These are phyloP conservation scores for Ostrea denselamellosa DNA, from an alignment of 1,140 invertebrate genomes.

Conservation along the genomic window DNA sequence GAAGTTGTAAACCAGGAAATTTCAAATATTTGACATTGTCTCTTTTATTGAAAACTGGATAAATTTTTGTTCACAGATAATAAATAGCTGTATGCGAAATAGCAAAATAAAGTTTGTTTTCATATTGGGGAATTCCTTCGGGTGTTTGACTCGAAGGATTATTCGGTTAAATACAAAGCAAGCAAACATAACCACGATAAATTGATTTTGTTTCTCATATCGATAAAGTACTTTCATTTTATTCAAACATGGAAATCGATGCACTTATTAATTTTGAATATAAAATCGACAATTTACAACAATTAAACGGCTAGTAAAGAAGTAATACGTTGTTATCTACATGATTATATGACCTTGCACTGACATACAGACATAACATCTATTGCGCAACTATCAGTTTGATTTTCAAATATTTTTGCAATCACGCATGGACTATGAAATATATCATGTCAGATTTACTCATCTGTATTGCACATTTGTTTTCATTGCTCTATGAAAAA, in stretches of 20 bases:
- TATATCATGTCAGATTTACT: not conserved
- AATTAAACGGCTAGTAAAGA: not conserved
- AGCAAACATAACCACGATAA: not conserved
- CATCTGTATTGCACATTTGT: not conserved
- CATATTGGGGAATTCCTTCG: not conserved
- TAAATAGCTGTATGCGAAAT: not conserved
- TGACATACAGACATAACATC: not conserved
- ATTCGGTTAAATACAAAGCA: not conserved
- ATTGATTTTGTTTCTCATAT: slow-evolving; percentile 5
- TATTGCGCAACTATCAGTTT: not conserved
- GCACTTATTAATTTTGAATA: not conserved
- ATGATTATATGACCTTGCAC: not conserved
- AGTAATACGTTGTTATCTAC: not conserved
- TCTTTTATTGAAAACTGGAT: not conserved
- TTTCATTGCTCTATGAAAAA: not conserved
- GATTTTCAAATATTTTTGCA: not conserved
- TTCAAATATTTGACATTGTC: not conserved
- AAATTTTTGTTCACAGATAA: not conserved
- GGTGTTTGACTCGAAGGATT: not conserved
- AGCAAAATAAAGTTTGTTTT: not conserved
- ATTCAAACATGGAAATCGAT: not conserved
- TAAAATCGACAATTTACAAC: not conserved
- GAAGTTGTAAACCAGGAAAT: not conserved
- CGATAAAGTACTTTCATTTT: not conserved
- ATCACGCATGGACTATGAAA: not conserved